These are phyloP conservation scores for Lasioglossum morio DNA, from an alignment of 2,888 invertebrate genomes.

Conservation along the genomic window DNA sequence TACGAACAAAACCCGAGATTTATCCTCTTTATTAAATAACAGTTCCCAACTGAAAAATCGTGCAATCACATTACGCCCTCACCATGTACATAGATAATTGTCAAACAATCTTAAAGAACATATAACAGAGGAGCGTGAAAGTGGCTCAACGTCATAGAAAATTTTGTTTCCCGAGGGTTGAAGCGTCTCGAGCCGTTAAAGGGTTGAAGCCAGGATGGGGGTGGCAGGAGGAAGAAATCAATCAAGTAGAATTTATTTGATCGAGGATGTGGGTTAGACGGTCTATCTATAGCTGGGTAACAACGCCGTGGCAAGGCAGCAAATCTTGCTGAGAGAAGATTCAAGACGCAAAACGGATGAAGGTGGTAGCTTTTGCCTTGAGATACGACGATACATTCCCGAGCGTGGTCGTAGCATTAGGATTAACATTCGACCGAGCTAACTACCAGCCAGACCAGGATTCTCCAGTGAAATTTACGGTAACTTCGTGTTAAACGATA, in stretches of 20 bases:
- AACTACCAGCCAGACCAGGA: slow-evolving; percentile 71
- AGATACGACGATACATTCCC: slow-evolving; percentile 63
- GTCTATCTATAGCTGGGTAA: slow-evolving; percentile 32
- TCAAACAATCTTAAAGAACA: background rate
- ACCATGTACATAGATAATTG: background rate
- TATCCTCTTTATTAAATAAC: background rate
- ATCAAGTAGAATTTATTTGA: slow-evolving; percentile 16
- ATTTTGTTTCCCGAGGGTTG: background rate
- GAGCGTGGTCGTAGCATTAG: slow-evolving; percentile 57
- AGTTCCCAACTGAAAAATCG: background rate
- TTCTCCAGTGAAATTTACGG: slow-evolving; percentile 73
- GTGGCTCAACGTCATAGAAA: background rate
- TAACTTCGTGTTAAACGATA: slow-evolving; percentile 80
- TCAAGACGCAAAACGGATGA: slow-evolving; percentile 44
- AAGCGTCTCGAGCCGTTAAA: background rate
- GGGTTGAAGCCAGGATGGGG: background rate
- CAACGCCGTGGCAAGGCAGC: slow-evolving; percentile 19
- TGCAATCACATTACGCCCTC: background rate
- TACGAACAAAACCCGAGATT: too few species aligned
- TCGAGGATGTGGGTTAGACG: background rate
- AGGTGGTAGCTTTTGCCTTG: slow-evolving; percentile 58
- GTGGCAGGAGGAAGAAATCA: background rate
- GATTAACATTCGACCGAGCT: slow-evolving; percentile 76
- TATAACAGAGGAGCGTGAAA: background rate
- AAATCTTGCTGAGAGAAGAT: slow-evolving; percentile 51